These are phyloP conservation scores for Himalopsyche anomala DNA, from an alignment of 2,888 invertebrate genomes.

Conservation along the genomic window DNA sequence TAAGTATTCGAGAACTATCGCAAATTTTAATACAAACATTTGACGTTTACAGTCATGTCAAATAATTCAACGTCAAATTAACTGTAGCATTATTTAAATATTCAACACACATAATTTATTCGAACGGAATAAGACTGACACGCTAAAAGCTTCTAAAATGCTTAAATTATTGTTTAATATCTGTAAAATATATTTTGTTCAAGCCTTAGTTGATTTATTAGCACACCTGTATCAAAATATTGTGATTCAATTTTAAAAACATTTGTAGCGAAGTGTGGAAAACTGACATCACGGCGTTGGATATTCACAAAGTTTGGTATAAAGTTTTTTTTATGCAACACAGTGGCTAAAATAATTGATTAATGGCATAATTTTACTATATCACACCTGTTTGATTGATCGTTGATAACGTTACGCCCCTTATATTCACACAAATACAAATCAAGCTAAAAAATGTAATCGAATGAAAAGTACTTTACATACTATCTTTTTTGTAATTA, in stretches of 20 bases:
- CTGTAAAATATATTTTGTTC: neutral
- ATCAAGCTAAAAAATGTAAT: too few relatives aligned
- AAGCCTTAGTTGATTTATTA: neutral
- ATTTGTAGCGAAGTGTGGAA: neutral
- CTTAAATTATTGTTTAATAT: neutral
- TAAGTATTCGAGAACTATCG: neutral
- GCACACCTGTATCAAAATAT: neutral
- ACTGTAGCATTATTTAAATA: neutral
- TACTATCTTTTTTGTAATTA: too few relatives aligned
- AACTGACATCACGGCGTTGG: neutral
- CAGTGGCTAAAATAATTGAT: neutral
- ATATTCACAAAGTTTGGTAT: neutral
- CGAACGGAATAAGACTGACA: too few relatives aligned
- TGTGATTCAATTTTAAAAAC: constrained; percentile 4
- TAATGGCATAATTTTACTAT: neutral
- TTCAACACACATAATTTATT: too few relatives aligned
- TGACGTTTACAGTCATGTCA: neutral
- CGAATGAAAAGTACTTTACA: too few relatives aligned
- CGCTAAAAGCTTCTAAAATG: neutral
- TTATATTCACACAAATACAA: neutral
- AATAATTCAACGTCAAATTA: neutral
- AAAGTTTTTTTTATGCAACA: neutral
- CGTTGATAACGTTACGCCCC: neutral
- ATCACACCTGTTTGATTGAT: neutral
- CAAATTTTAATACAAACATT: neutral